Evolutionary conservation across 2,888 invertebrate genomes (phyloP).

Genomic region (Nasonia oneida): DNA sequence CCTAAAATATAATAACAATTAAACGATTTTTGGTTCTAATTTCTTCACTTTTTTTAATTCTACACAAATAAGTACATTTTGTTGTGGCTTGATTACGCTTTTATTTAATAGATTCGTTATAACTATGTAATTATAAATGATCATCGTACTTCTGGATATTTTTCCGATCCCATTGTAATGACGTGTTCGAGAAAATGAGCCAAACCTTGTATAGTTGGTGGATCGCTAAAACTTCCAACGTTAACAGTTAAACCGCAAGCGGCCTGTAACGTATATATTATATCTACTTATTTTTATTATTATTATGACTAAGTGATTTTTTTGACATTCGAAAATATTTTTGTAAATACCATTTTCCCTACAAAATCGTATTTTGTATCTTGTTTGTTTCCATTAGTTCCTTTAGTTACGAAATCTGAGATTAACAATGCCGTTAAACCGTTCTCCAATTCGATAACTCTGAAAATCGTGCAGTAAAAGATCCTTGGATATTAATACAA

Average conservation of each 20-base stretch:
- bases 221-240: slow-evolving; percentile 90
- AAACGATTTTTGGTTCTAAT: background rate
- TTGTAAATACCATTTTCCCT: background rate
- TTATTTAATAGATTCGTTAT: background rate
- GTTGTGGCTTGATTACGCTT: background rate
- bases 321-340: background rate
- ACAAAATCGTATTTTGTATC: slow-evolving; percentile 27
- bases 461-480: slow-evolving; percentile 79
- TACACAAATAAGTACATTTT: background rate
- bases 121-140: background rate
- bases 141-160: slow-evolving; percentile 87
- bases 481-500: background rate
- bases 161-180: slow-evolving; percentile 96
- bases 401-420: slow-evolving; percentile 81
- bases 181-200: slow-evolving; percentile 94
- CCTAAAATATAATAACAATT: slow-evolving; percentile 63
- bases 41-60: background rate
- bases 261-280: slow-evolving; percentile 79
- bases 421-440: slow-evolving; percentile 87
- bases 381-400: background rate
- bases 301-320: background rate
- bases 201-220: slow-evolving; percentile 87
- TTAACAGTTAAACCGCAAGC: slow-evolving; percentile 88
- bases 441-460: slow-evolving; percentile 85
- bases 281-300: background rate